Conservation (phyloP, 2,113 vertebrate species). For the Hemiscyllium ocellatum region DNA sequence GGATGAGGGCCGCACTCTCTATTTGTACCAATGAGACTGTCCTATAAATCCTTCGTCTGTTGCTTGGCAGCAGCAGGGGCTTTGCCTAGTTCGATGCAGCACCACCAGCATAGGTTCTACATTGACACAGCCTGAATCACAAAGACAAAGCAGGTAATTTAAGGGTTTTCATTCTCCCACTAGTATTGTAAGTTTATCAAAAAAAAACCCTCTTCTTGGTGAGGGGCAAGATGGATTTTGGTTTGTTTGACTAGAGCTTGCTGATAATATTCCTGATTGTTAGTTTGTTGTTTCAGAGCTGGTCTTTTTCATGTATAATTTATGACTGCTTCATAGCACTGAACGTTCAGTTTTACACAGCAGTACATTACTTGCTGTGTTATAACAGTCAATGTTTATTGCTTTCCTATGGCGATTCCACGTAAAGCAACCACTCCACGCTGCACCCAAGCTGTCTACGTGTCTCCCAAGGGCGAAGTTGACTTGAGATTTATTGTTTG, state of each 20-base stretch:
- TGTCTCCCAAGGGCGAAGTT: not conserved
- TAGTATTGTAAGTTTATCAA: not conserved
- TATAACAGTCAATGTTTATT: not conserved
- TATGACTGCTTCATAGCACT: not conserved
- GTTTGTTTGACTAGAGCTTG: not conserved
- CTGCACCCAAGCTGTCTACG: not conserved
- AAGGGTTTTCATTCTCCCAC: not conserved
- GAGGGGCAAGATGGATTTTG: not conserved
- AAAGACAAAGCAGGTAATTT: slow-evolving; percentile 15
- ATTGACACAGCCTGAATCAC: not conserved
- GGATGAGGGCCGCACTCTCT: not conserved
- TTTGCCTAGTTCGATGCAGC: slow-evolving; percentile 28
- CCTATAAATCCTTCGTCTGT: slow-evolving; percentile 79
- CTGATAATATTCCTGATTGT: slow-evolving; percentile 1
- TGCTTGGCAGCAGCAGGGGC: slow-evolving; percentile 71
- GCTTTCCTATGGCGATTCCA: not conserved
- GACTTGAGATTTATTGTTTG: slow-evolving; percentile 3
- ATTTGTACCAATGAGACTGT: slow-evolving; percentile 65
- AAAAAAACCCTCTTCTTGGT: not conserved
- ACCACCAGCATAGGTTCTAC: not conserved
- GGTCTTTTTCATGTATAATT: slow-evolving; percentile 15
- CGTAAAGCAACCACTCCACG: not conserved
- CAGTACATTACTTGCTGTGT: not conserved
- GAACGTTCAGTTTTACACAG: not conserved
- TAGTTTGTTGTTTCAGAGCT: not conserved